Base-by-base conservation (phyloP, 2,797 vertebrate genomes). In the Dipus sagitta region DNA sequence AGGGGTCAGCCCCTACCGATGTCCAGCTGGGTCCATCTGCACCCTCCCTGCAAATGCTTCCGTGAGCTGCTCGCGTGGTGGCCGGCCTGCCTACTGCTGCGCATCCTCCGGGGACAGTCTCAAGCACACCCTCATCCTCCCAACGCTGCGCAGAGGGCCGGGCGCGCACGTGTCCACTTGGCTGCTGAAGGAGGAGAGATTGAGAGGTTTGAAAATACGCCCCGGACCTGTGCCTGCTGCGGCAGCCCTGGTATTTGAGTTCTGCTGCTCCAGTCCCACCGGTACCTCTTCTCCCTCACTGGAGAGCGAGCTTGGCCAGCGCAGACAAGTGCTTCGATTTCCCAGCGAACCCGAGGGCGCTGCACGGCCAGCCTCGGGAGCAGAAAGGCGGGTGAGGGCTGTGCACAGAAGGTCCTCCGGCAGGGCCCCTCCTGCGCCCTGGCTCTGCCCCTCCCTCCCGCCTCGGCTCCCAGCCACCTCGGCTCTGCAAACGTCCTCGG, bases 341-440 rank as follows among this genome's bases (percentile, higher is more conserved):
- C 54, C 42, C 74, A 1, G 91, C 1, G 1, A 74, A 6, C 76
- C 62, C 1, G 4, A 67, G 42, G 62, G 12, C 30, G 21, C 23
- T 3, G 15, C 1, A 5, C 28, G 60, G 68, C 32, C 23, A 3
- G 64, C 24, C 20, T 9, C 13, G 2, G 6, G 2, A 32, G 62
- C 82, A 23, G 78, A 3, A 62, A 60, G 3, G 28, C n/a, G 58
- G 3, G 32, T 3, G 6, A 30, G n/a, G 2, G 28, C 13, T 6
- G 47, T 47, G 47, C 23, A 13, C 52, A 26, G 34, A 52, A 52
- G n/a, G 68, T 30, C 78, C 74, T n/a, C 2, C 3, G 0, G 24
- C 42, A 1, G 9, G 4, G 1, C 11, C 10, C 17, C 32, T 4
- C 4, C 42, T n/a, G 11, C 28, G 10, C 32, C 34, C 42, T 0